These are phyloP conservation scores for Falco concolor DNA, from an alignment of 2,797 vertebrate genomes.

Conservation along the genomic window DNA sequence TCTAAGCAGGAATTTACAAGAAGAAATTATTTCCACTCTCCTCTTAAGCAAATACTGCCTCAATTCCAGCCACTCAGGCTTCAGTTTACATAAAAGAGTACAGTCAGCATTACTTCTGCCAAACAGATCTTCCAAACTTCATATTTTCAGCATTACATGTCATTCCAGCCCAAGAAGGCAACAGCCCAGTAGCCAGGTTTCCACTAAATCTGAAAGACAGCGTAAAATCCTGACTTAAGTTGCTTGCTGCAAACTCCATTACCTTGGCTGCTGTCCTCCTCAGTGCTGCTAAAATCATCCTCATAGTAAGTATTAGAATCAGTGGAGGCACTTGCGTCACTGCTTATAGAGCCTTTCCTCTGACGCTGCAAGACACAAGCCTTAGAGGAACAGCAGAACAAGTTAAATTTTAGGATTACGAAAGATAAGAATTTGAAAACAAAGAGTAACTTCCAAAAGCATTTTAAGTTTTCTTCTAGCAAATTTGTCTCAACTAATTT, in stretches of 20 bases:
- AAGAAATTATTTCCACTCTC: not conserved
- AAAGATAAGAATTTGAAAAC: not conserved
- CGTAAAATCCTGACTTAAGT: not conserved
- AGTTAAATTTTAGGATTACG: not conserved
- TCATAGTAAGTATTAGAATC: conserved; percentile 99
- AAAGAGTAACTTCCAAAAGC: not conserved
- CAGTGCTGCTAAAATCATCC: conserved; percentile 98
- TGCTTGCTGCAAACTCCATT: not conserved
- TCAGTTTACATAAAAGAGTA: not conserved
- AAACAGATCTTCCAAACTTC: not conserved
- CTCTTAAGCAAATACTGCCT: not conserved
- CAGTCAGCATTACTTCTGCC: not conserved
- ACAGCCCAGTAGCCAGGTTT: not conserved
- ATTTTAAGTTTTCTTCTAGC: not conserved
- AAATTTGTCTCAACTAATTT: not conserved
- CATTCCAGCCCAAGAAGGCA: not conserved
- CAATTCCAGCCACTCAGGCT: not conserved
- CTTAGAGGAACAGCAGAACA: conserved; percentile 59
- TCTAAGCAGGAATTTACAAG: not conserved
- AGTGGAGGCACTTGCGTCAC: conserved; percentile 95
- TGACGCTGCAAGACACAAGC: conserved; percentile 96
- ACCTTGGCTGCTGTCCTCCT: conserved; percentile 99
- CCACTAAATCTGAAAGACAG: not conserved
- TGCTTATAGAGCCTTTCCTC: conserved; percentile 97
- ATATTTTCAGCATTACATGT: not conserved